These are phyloP conservation scores for Damaliscus lunatus DNA, from an alignment of 2,113 vertebrate genomes.

Conservation along the genomic window DNA sequence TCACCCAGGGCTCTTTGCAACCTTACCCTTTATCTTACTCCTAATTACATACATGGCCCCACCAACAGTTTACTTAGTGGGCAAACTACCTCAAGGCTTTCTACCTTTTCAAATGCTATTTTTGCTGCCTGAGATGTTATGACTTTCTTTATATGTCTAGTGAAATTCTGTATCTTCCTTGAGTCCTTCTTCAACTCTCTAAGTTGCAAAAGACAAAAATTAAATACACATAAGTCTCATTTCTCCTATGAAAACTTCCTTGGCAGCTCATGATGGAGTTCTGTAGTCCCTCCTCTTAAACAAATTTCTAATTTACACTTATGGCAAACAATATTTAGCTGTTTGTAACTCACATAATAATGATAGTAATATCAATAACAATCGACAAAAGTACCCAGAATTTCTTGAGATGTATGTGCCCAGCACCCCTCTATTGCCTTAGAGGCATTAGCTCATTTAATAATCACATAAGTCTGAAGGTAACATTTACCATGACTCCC, in stretches of 20 bases:
- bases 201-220: not conserved
- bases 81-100: not conserved
- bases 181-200: not conserved
- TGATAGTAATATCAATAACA: not conserved
- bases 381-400: not conserved
- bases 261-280: not conserved
- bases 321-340: not conserved
- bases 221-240: not conserved
- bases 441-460: not conserved
- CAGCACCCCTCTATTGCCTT: not conserved
- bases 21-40: not conserved
- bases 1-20: not conserved
- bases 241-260: not conserved
- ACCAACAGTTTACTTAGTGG: not conserved
- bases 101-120: not conserved
- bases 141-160: not conserved
- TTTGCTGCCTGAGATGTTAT: not conserved
- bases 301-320: not conserved
- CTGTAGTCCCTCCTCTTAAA: not conserved
- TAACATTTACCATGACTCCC: not conserved
- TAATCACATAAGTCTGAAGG: not conserved
- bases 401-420: not conserved
- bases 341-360: not conserved
- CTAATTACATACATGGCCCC: not conserved
- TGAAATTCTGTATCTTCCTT: not conserved